Evolutionary conservation across 2,888 invertebrate species (phyloP), one percentile per base, ranked within the genome.

Genomic region (Nomada ferruginata): DNA sequence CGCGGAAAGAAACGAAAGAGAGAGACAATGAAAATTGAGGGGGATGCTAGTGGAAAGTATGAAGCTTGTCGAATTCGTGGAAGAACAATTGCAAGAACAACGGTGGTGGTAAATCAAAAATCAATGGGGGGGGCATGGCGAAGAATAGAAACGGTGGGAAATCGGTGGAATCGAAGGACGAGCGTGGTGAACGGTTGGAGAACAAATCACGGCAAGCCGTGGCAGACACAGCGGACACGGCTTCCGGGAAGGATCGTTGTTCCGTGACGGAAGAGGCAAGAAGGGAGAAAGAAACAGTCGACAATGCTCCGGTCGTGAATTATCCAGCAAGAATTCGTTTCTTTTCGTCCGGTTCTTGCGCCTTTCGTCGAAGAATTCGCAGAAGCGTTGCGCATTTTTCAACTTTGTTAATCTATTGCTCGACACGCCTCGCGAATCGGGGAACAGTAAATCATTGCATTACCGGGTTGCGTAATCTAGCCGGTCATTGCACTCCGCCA

Each of bases 231-330:
- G 80, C 82, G 82, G 79, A 84, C 86, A 68, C 80, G 84, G 82
- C 83, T 91, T 91, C 91, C 91, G 91, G 91, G 91, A 91, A 91
- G 88, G 90, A 86, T 87, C 88, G 86, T 87, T 88, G 88, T 90
- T 88, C 89, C 91, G 84, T 85, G 87, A 88, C 89, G 87, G 85
- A 87, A 87, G 82, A 81, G 64, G 76, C 83, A 81, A 82, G 82
- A 86, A 85, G 75, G 72, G 69, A 78, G 81, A 82, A 80, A 82
- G 78, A 76, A 75, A 85, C 71, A 73, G 69, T 66, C 72, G 74
- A 82, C 82, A 70, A 73, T 74, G 57, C 64, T 64, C 59, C 55
- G 64, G 71, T 63, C 74, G 36, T 84, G 76, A 75, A 84, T 84
- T 82, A 77, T 82, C 83, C 65, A 63, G 82, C 68, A 63, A 55